Evolutionary conservation across 2,797 vertebrate species (phyloP), one percentile per base, ranked within the genome.

Genomic region (Poeciliopsis gracilis): DNA sequence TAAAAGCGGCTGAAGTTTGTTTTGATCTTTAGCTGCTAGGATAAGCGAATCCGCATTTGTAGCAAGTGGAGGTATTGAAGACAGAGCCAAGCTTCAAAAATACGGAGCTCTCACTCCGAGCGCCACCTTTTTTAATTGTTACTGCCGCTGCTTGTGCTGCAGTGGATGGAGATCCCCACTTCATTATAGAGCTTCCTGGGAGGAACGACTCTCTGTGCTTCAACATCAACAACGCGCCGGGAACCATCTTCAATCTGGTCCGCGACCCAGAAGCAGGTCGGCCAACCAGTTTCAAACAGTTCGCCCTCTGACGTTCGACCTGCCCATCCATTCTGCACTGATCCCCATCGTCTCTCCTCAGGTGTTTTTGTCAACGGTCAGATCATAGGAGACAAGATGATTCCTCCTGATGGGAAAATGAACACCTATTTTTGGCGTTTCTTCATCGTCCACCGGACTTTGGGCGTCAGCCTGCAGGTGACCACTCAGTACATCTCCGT

Each of bases 351-450:
- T 79, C 70, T 78, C 76, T 80, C 25, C 33, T 78, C 86, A 99
- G 98, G 97, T 75, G 93, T 98, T 93, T 91, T 94, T 47, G 96
- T 99, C 28, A 98, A 98, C 10, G 98, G 97, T 6, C 90, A 98
- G 85, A 95, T 95, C 79, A 96, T 97, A 71, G 97, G 97, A 66
- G 97, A 98, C 79, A 97, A 97, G 92, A 95, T 80, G 86, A 87
- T 87, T 8, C 84, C 93, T n/a, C 90, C 91, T 5, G 81, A 89
- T 47, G 94, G 93, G 71, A 93, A 95, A 81, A 86, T 93, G 7
- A 96, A 96, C 83, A 97, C 97, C 0, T 98, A 98, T 90, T 97
- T 99, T 92, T 96, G 97, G 74, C 97, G 94, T 82, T 93, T 99
- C 92, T 97, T 97, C 57, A 96, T 98, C 78, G 33, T 92, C 89